Evolutionary conservation across 1,140 invertebrate genomes (phyloP).

Genomic region (Cecropterus lyciades): DNA sequence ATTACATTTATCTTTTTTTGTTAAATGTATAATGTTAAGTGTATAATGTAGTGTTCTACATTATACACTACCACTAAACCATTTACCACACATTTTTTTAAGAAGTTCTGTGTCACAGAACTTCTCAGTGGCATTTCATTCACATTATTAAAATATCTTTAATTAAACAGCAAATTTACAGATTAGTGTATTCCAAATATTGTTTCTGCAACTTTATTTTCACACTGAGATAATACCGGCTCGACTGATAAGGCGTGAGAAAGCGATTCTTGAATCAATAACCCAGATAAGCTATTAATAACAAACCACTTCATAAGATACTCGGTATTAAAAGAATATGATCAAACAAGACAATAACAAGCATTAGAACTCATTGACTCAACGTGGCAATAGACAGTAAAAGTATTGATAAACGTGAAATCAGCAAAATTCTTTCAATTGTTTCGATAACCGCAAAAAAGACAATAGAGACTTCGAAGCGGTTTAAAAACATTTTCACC

Average conservation of each 20-base stretch:
- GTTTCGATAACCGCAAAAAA: constrained; percentile 10
- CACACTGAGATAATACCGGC: constrained; percentile 38
- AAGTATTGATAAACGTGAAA: constrained; percentile 25
- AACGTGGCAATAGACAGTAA: constrained; percentile 11
- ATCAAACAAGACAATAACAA: background rate
- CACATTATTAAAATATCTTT: background rate
- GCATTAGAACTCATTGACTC: background rate
- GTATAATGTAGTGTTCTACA: too few relatives aligned
- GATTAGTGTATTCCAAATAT: constrained; percentile 24
- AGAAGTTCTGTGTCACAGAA: too few relatives aligned
- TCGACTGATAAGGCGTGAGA: constrained; percentile 48
- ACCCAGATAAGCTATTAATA: constrained; percentile 31
- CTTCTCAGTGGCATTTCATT: too few relatives aligned
- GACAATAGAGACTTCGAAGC: constrained; percentile 19
- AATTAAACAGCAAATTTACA: constrained; percentile 17
- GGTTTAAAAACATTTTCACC: constrained; percentile 40
- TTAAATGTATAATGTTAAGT: too few relatives aligned
- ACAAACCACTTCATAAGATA: constrained; percentile 9
- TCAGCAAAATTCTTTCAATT: constrained; percentile 28
- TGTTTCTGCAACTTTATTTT: constrained; percentile 37
- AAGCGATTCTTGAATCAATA: constrained; percentile 38
- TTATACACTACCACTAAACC: too few relatives aligned
- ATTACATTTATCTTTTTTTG: too few relatives aligned
- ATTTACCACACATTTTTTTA: background rate
- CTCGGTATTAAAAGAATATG: background rate